Evolutionary conservation across 2,113 vertebrate species (phyloP).

Genomic region (Falcunculus frontatus): DNA sequence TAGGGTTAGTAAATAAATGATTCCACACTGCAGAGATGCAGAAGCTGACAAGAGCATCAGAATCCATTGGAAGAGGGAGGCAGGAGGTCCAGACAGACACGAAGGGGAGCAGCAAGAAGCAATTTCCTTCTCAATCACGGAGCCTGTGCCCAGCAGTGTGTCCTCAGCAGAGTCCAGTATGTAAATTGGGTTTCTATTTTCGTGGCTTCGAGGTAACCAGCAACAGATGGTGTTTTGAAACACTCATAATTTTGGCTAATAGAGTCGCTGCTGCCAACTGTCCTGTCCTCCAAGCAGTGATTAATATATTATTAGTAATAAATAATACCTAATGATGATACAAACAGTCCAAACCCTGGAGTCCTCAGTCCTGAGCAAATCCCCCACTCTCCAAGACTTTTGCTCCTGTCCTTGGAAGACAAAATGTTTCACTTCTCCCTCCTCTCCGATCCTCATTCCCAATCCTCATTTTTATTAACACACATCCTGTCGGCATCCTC

Average conservation of each 20-base stretch:
- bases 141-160: neutral
- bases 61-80: neutral
- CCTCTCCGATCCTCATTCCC: neutral
- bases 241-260: conserved; percentile 42
- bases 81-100: neutral
- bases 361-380: neutral
- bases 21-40: neutral
- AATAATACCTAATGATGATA: conserved; percentile 28
- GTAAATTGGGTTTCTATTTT: conserved; percentile 44
- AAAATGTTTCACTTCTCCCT: neutral
- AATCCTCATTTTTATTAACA: neutral
- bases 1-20: neutral
- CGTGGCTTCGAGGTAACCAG: conserved; percentile 39
- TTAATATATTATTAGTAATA: conserved; percentile 36
- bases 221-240: conserved; percentile 65
- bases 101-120: neutral
- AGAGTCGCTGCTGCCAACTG: conserved; percentile 41
- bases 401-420: neutral
- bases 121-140: neutral
- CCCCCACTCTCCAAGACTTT: neutral
- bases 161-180: neutral
- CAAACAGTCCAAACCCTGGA: neutral
- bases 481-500: neutral
- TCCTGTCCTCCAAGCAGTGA: conserved; percentile 22
- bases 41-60: neutral